Conservation (phyloP, 2,797 vertebrate genomes). For the Choloepus didactylus region DNA sequence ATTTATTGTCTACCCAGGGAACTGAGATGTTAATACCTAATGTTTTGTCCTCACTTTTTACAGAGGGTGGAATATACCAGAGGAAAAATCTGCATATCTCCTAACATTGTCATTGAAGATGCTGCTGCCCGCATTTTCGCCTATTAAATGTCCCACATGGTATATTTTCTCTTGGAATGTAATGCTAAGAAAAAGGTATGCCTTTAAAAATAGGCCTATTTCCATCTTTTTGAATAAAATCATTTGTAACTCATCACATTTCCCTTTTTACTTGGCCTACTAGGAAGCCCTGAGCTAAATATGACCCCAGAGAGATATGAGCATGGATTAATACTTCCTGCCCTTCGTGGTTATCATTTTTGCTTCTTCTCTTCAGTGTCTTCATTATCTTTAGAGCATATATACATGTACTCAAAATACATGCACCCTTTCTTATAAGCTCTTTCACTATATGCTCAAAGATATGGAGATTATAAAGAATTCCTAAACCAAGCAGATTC, state of each 20-base stretch:
- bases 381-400: neutral
- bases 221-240: neutral
- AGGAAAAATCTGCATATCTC: neutral
- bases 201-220: neutral
- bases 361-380: neutral
- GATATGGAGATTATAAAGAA: neutral
- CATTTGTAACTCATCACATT: neutral
- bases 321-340: neutral
- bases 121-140: neutral
- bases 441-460: neutral
- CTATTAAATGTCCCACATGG: neutral
- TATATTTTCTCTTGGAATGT: conserved; percentile 2
- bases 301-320: neutral
- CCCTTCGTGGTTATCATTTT: neutral
- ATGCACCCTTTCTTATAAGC: conserved; percentile 1
- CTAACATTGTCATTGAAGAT: neutral
- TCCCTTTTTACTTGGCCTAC: neutral
- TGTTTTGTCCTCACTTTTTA: neutral
- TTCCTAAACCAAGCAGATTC: conserved; percentile 37
- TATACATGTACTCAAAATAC: neutral
- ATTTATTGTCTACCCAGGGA: neutral
- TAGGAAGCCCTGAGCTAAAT: neutral
- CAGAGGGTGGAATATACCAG: neutral
- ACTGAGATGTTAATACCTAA: neutral
- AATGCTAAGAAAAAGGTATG: conserved; percentile 2